Percentiles rank a stretch among this genome's conserved stretches.
These are phyloP conservation scores for Hippocampus zosterae DNA, from an alignment of 2,113 vertebrate species.

Conservation along the genomic window DNA sequence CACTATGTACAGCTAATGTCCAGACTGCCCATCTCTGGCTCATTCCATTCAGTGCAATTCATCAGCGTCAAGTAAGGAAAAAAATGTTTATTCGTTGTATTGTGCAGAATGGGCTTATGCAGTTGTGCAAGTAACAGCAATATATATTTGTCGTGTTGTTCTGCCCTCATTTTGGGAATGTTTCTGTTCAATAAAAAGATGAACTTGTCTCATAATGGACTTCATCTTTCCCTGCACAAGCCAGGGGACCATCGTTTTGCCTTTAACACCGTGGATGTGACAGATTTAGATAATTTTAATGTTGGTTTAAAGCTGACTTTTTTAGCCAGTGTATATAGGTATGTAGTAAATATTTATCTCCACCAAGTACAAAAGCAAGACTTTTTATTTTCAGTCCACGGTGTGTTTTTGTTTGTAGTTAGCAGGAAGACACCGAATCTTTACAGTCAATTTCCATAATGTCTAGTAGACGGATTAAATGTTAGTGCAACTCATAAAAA, in stretches of 20 bases:
- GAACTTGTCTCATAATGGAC: slow-evolving; percentile 66
- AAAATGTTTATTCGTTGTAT: too few species aligned
- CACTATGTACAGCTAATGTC: too few species aligned
- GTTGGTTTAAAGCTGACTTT: slow-evolving; percentile 51
- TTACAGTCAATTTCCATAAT: too few species aligned
- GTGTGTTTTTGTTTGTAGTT: background rate
- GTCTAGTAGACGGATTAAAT: too few species aligned
- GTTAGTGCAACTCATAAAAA: too few species aligned
- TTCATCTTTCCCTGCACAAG: slow-evolving; percentile 41
- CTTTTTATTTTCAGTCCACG: background rate
- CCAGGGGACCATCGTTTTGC: slow-evolving; percentile 42
- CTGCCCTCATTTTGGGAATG: background rate
- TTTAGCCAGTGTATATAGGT: slow-evolving; percentile 13
- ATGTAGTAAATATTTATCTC: background rate
- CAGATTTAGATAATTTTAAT: slow-evolving; percentile 71
- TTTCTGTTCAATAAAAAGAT: slow-evolving; percentile 37
- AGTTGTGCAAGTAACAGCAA: too few species aligned
- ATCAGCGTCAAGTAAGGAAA: too few species aligned
- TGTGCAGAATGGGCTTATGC: too few species aligned
- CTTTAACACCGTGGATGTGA: slow-evolving; percentile 68
- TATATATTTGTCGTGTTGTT: too few species aligned
- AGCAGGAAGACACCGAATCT: background rate
- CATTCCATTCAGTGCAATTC: too few species aligned
- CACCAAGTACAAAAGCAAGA: background rate
- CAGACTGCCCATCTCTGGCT: too few species aligned